Percentiles rank a stretch among this genome's conserved stretches.
Conservation (phyloP, 35 echinoderm and acorn worm species). For the Apostichopus japonicus region DNA sequence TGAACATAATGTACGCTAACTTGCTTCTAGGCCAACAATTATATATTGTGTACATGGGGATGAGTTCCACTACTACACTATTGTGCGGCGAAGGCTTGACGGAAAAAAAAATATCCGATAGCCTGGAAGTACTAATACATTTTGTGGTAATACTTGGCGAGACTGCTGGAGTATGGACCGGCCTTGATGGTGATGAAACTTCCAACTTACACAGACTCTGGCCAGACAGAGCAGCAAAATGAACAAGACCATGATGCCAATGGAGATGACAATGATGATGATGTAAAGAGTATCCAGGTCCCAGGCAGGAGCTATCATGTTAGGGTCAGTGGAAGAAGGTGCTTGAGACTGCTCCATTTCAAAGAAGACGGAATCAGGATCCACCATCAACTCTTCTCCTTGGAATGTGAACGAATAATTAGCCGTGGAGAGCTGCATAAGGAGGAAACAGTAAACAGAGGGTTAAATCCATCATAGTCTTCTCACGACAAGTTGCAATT, state of each 20-base stretch:
- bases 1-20: too few relatives aligned
- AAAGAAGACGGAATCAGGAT: slow-evolving; percentile 12
- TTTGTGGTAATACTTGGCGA: too few relatives aligned
- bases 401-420: slow-evolving; percentile 51
- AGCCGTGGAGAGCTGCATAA: slow-evolving; percentile 20
- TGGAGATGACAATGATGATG: background rate
- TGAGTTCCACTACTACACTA: too few relatives aligned
- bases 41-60: too few relatives aligned
- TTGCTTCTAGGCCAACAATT: too few relatives aligned
- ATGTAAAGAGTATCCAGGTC: background rate
- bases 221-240: background rate
- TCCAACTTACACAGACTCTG: slow-evolving; percentile 44
- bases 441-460: background rate
- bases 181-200: too few relatives aligned
- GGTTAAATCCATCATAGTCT: background rate
- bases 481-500: too few relatives aligned
- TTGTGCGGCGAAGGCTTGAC: too few relatives aligned
- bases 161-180: too few relatives aligned
- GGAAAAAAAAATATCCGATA: too few relatives aligned
- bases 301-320: background rate
- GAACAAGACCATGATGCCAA: background rate
- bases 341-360: background rate
- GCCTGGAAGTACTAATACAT: too few relatives aligned
- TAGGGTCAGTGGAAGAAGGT: background rate
- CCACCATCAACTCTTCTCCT: slow-evolving; percentile 16